Evolutionary conservation across 2,888 invertebrate genomes (phyloP).

Genomic region (Dyspetes luteomarginatus): DNA sequence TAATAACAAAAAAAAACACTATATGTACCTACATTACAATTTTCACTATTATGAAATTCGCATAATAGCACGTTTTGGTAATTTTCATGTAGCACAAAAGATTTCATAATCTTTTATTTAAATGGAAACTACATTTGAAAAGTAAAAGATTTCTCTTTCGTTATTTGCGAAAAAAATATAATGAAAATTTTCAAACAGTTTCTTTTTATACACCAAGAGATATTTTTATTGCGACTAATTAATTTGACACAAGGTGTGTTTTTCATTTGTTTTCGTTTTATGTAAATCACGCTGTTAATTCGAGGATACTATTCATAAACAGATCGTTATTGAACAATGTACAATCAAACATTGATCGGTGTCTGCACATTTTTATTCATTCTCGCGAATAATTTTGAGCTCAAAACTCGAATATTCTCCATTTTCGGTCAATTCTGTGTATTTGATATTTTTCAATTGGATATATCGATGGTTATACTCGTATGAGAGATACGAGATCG

Average conservation of each 20-base stretch:
- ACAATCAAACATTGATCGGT: conserved; percentile 23
- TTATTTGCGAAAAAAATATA: neutral
- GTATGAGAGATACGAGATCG: neutral
- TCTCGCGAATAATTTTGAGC: neutral
- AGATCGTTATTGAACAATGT: conserved; percentile 1
- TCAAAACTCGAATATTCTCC: neutral
- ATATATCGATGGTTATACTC: neutral
- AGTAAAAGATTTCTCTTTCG: neutral
- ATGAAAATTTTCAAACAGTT: neutral
- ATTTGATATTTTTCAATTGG: neutral
- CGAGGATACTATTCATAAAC: neutral
- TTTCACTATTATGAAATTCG: conserved; percentile 16
- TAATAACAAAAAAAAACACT: conserved; percentile 16
- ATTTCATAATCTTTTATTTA: neutral
- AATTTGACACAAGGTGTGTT: neutral
- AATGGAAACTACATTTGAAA: neutral
- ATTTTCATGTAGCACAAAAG: neutral
- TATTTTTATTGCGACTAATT: conserved; percentile 20
- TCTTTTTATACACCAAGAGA: conserved; percentile 14
- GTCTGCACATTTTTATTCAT: conserved; percentile 1
- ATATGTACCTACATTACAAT: conserved; percentile 37
- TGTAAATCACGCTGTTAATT: neutral
- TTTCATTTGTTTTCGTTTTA: conserved; percentile 10
- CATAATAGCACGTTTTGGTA: neutral
- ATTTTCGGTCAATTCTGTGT: neutral